Conservation (phyloP, 2,113 vertebrate species). For the Pelodiscus sinensis region DNA sequence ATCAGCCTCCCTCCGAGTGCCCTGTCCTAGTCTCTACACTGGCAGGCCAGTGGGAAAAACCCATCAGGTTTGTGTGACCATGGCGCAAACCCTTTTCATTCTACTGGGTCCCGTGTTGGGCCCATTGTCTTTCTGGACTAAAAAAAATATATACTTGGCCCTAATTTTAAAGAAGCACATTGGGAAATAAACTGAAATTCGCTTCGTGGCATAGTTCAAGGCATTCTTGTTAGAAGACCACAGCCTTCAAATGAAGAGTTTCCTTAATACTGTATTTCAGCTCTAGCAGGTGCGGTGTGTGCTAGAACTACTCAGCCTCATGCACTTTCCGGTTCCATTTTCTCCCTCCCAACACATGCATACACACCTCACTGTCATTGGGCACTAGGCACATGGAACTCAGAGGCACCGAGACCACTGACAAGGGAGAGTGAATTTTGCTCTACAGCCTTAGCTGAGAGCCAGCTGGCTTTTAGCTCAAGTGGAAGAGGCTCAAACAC, state of each 20-base stretch:
- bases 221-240: not conserved
- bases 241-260: not conserved
- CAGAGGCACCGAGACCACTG: too few relatives aligned
- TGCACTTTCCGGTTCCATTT: not conserved
- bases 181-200: not conserved
- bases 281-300: not conserved
- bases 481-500: too few relatives aligned
- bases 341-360: slow-evolving; percentile 20
- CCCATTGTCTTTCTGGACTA: not conserved
- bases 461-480: too few relatives aligned
- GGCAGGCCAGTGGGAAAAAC: not conserved
- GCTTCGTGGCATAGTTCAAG: not conserved
- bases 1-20: too few relatives aligned
- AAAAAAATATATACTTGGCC: not conserved
- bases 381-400: too few relatives aligned
- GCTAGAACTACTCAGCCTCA: not conserved
- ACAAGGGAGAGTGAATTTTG: too few relatives aligned
- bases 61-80: not conserved
- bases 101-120: not conserved
- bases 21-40: not conserved
- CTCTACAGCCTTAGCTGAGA: too few relatives aligned
- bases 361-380: slow-evolving; percentile 10
- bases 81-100: not conserved
- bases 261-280: not conserved
- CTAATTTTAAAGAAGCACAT: not conserved